Conservation (phyloP, 1,140 invertebrate genomes). For the Philopotamus ludificatus region DNA sequence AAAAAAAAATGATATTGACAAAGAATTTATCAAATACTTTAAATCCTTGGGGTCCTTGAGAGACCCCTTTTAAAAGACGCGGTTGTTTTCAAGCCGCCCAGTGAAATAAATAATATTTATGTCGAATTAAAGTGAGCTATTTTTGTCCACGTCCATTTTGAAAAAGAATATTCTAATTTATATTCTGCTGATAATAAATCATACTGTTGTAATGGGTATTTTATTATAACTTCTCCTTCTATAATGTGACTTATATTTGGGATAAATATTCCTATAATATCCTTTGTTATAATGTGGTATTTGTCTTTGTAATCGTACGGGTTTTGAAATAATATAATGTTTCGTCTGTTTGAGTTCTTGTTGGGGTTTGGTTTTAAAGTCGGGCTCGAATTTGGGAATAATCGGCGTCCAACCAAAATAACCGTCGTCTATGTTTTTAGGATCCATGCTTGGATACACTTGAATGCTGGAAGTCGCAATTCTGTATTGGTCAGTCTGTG, state of each 20-base stretch:
- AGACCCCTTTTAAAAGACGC: no score
- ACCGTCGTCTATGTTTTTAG: not conserved
- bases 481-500: constrained; percentile 12
- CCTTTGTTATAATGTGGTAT: not conserved
- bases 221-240: constrained; percentile 5
- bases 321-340: constrained; percentile 11
- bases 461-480: not conserved
- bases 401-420: constrained; percentile 32
- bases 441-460: not conserved
- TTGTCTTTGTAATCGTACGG: constrained; percentile 11
- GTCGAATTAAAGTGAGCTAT: no score
- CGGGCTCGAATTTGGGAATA: constrained; percentile 12
- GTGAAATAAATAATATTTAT: no score
- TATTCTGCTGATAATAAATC: no score
- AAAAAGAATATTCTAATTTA: no score
- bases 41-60: no score
- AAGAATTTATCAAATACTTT: no score
- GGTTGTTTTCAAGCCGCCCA: no score
- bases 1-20: no score
- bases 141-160: no score
- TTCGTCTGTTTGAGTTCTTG: constrained; percentile 6
- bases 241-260: not conserved
- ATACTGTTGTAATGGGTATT: no score
- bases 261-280: constrained; percentile 1
- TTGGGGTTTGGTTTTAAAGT: not conserved